phyloP scores from a whole-genome alignment of 2,797 vertebrate genomes.

The Chrosomus eos region DNA sequence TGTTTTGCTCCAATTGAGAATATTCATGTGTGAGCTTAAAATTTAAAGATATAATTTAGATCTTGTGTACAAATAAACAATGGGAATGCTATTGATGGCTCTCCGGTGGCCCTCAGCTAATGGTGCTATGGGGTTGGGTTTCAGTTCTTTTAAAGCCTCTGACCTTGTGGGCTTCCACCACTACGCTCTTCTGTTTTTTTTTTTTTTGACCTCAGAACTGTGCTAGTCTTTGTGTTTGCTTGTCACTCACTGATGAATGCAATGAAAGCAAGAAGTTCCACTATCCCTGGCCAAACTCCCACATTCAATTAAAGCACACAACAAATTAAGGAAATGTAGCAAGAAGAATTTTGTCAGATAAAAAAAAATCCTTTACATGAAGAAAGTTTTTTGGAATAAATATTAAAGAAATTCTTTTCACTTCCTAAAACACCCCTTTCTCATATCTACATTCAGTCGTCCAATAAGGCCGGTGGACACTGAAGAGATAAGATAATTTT shows the following conservation, averaged over 20 bases:
- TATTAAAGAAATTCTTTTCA: background rate
- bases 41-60: background rate
- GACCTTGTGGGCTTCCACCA: conserved; percentile 79
- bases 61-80: conserved; percentile 1
- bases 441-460: background rate
- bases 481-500: conserved; percentile 46
- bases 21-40: background rate
- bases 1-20: background rate
- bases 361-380: background rate
- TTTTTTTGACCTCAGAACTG: conserved; percentile 69
- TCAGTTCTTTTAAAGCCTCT: conserved; percentile 78
- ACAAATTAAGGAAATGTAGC: background rate
- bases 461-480: conserved; percentile 10
- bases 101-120: conserved; percentile 66
- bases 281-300: conserved; percentile 77
- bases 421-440: background rate
- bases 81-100: conserved; percentile 35
- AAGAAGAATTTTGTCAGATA: background rate
- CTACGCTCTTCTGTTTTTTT: conserved; percentile 54
- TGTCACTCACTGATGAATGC: conserved; percentile 83
- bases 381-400: background rate
- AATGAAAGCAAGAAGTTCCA: conserved; percentile 79
- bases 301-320: background rate
- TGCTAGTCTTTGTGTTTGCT: conserved; percentile 85
- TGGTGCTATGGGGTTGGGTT: conserved; percentile 78